Percentiles rank a stretch among this genome's conserved stretches.
Conservation (phyloP, 2,888 invertebrate genomes). For the Drosophila conformis region DNA sequence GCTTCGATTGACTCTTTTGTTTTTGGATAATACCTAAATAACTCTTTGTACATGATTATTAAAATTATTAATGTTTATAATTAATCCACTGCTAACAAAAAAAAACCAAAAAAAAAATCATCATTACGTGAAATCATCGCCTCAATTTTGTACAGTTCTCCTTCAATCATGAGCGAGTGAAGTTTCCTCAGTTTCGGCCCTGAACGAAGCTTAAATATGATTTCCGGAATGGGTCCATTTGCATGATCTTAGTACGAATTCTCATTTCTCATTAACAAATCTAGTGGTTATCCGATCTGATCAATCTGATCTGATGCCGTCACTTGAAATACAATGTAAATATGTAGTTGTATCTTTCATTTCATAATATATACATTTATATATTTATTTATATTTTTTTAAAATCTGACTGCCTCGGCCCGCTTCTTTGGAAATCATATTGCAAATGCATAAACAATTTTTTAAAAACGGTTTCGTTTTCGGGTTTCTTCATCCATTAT, state of each 20-base stretch:
- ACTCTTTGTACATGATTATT: constrained; percentile 76
- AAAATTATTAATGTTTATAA: constrained; percentile 79
- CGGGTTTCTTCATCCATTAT: constrained; percentile 48
- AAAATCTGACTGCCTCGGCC: constrained; percentile 5
- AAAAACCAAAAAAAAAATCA: constrained; percentile 41
- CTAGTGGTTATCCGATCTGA: constrained; percentile 34
- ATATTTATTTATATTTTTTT: not conserved
- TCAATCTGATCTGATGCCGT: constrained; percentile 1
- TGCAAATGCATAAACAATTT: constrained; percentile 25
- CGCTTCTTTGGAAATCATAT: constrained; percentile 53
- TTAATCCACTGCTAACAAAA: constrained; percentile 71
- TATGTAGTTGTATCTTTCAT: constrained; percentile 5
- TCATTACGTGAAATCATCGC: constrained; percentile 54
- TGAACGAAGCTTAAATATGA: constrained; percentile 49
- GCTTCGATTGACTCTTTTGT: constrained; percentile 58
- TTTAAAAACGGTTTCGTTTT: constrained; percentile 18
- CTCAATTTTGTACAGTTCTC: constrained; percentile 68
- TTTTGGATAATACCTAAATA: constrained; percentile 60
- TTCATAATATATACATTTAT: not conserved
- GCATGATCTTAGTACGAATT: constrained; percentile 37
- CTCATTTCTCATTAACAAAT: constrained; percentile 4
- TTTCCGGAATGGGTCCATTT: constrained; percentile 54
- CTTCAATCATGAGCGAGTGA: constrained; percentile 59
- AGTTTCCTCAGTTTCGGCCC: constrained; percentile 45
- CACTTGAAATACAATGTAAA: constrained; percentile 6